These are phyloP conservation scores for Intellagama lesueurii DNA, from an alignment of 2,797 vertebrate species.

Conservation along the genomic window DNA sequence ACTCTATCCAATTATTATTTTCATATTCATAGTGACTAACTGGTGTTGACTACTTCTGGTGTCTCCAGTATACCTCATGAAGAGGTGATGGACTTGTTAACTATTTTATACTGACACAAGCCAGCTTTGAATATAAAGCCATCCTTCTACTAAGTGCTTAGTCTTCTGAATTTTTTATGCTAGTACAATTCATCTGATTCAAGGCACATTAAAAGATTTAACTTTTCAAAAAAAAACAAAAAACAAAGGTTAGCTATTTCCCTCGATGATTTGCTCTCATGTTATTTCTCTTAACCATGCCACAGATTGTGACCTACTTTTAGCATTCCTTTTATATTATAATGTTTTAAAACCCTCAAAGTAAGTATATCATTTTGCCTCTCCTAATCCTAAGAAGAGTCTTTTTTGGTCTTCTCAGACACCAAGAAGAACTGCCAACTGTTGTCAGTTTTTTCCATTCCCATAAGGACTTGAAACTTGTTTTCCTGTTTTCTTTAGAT, in stretches of 20 bases:
- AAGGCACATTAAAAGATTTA: constrained; percentile 52
- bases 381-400: neutral
- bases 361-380: neutral
- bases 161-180: constrained; percentile 63
- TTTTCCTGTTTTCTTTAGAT: neutral
- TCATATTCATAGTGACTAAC: constrained; percentile 25
- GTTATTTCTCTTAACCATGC: constrained; percentile 51
- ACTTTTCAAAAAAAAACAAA: constrained; percentile 44
- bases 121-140: neutral
- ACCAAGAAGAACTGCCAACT: neutral
- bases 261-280: constrained; percentile 66
- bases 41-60: constrained; percentile 19
- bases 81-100: constrained; percentile 50
- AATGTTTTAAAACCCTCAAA: neutral
- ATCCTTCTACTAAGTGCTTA: constrained; percentile 45
- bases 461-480: neutral
- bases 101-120: constrained; percentile 52
- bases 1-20: neutral
- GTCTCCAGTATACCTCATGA: constrained; percentile 30
- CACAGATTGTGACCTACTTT: constrained; percentile 68
- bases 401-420: neutral
- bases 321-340: constrained; percentile 29
- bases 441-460: neutral
- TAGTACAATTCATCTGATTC: constrained; percentile 41
- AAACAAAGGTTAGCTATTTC: constrained; percentile 65